Percentiles rank a stretch among this genome's conserved stretches.
phyloP scores from a whole-genome alignment of 2,888 invertebrate species.

The Peribatodes rhomboidaria region DNA sequence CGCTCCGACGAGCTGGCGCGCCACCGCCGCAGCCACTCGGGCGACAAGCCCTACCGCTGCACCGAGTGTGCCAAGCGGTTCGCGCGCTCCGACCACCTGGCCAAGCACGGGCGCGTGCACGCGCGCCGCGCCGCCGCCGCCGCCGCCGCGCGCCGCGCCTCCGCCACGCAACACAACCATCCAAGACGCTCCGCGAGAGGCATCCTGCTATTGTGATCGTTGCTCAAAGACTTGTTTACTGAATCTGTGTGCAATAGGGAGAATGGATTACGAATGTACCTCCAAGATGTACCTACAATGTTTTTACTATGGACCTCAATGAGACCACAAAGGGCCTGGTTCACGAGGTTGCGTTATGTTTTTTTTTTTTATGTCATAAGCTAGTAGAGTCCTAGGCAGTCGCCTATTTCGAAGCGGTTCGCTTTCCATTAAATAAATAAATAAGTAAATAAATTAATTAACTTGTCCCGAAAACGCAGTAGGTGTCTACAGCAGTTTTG shows the following conservation, averaged over 20 bases:
- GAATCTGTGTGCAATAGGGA: neutral
- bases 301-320: no score
- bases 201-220: slow-evolving; percentile 66
- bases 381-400: no score
- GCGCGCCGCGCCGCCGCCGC: slow-evolving; percentile 86
- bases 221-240: slow-evolving; percentile 14
- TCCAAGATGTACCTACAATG: no score
- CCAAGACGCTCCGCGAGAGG: slow-evolving; percentile 54
- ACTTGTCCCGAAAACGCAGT: no score
- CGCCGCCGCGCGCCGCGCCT: slow-evolving; percentile 57
- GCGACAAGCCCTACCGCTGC: slow-evolving; percentile 97
- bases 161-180: slow-evolving; percentile 47
- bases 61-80: slow-evolving; percentile 95
- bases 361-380: no score
- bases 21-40: slow-evolving; percentile 97
- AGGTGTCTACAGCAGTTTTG: no score
- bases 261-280: slow-evolving; percentile 1
- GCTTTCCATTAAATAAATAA: no score
- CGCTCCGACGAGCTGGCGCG: slow-evolving; percentile 97
- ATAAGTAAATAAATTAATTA: no score
- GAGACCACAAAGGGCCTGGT: no score
- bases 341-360: no score
- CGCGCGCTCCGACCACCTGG: slow-evolving; percentile 96
- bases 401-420: no score
- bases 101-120: slow-evolving; percentile 96